Evolutionary conservation across 1,140 invertebrate genomes (phyloP).

Genomic region (Gonatopus flavifemur): DNA sequence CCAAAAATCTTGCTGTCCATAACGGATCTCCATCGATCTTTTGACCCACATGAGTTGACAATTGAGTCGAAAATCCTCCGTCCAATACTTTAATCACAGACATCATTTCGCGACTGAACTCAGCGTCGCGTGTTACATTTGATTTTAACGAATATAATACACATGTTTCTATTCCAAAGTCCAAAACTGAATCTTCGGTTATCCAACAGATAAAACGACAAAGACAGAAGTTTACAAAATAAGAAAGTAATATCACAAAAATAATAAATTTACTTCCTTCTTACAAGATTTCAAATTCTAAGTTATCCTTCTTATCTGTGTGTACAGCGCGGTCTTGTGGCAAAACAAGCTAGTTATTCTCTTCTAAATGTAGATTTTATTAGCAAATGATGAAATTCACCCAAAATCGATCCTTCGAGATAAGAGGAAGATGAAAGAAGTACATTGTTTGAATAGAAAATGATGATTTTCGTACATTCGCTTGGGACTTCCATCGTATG

Average conservation of each 20-base stretch:
- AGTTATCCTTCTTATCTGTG: neutral
- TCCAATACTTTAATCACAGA: slow-evolving; percentile 66
- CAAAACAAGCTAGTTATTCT: too few relatives aligned
- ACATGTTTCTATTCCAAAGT: slow-evolving; percentile 20
- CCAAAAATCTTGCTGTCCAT: slow-evolving; percentile 80
- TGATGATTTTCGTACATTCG: too few relatives aligned
- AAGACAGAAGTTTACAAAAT: too few relatives aligned
- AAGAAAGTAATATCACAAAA: neutral
- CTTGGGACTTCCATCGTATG: too few relatives aligned
- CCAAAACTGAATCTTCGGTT: slow-evolving; percentile 8
- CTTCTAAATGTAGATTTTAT: too few relatives aligned
- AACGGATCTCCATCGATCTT: slow-evolving; percentile 76
- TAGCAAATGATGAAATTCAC: too few relatives aligned
- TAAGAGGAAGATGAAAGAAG: too few relatives aligned
- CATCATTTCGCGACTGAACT: slow-evolving; percentile 18
- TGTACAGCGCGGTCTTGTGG: too few relatives aligned
- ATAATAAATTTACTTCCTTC: too few relatives aligned
- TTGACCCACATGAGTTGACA: slow-evolving; percentile 71
- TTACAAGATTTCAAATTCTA: neutral
- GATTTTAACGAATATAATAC: neutral
- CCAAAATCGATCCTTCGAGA: too few relatives aligned
- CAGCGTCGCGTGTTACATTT: neutral
- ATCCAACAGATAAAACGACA: too few relatives aligned
- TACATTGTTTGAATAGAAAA: too few relatives aligned
- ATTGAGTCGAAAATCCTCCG: slow-evolving; percentile 81